These are phyloP conservation scores for Teleopsis dalmanni DNA, from an alignment of 1,140 invertebrate species.

Conservation along the genomic window DNA sequence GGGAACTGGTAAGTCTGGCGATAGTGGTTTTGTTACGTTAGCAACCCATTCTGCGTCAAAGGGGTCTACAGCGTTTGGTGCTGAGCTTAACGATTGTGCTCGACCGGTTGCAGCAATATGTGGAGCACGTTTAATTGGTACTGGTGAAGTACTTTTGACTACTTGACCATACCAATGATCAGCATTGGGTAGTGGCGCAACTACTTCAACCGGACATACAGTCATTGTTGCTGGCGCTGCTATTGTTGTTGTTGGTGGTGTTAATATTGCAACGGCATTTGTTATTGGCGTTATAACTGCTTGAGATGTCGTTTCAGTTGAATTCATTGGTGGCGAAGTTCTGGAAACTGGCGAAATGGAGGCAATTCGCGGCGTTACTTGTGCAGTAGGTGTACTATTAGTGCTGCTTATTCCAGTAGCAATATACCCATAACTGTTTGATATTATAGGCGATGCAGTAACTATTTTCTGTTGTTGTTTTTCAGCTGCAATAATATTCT, in stretches of 20 bases:
- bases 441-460: slow-evolving; percentile 14
- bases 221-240: slow-evolving; percentile 45
- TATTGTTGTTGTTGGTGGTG: slow-evolving; percentile 22
- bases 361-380: slow-evolving; percentile 16
- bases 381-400: slow-evolving; percentile 27
- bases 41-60: slow-evolving; percentile 82
- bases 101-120: slow-evolving; percentile 55
- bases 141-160: slow-evolving; percentile 50
- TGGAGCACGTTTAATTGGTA: slow-evolving; percentile 47
- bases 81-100: slow-evolving; percentile 52
- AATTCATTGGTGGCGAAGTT: slow-evolving; percentile 10
- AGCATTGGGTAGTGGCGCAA: slow-evolving; percentile 54
- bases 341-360: slow-evolving; percentile 9
- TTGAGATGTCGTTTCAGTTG: neutral
- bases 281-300: slow-evolving; percentile 13
- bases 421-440: slow-evolving; percentile 7
- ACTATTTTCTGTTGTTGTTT: slow-evolving; percentile 30
- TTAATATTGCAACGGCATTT: slow-evolving; percentile 22
- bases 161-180: slow-evolving; percentile 72
- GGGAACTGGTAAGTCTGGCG: slow-evolving; percentile 34
- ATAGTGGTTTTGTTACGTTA: slow-evolving; percentile 36
- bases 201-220: slow-evolving; percentile 27
- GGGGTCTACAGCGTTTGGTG: slow-evolving; percentile 53
- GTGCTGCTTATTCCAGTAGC: neutral
- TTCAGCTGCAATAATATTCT: slow-evolving; percentile 45